These are phyloP conservation scores for Phataginus tricuspis DNA, from an alignment of 2,797 vertebrate genomes.

Conservation along the genomic window DNA sequence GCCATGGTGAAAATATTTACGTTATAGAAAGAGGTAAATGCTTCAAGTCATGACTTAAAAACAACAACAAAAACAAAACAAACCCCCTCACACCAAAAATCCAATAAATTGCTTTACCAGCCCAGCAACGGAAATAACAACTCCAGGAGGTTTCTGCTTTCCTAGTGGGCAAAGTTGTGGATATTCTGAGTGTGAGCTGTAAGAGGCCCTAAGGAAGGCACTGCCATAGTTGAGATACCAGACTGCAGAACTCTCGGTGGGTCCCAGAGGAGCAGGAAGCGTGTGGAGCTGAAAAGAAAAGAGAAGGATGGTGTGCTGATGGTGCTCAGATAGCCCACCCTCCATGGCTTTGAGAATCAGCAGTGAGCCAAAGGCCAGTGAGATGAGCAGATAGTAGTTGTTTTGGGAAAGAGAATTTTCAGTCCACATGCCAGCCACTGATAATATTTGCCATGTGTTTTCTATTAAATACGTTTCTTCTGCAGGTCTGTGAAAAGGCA, in stretches of 20 bases:
- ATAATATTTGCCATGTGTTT: background rate
- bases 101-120: background rate
- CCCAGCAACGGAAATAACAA: background rate
- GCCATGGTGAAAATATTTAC: background rate
- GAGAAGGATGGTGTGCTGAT: background rate
- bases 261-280: too few relatives aligned
- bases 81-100: background rate
- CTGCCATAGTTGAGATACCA: background rate
- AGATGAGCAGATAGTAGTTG: background rate
- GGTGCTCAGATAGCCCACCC: background rate
- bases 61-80: background rate
- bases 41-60: background rate
- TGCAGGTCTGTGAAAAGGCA: background rate
- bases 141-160: background rate
- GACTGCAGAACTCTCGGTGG: background rate
- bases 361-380: background rate
- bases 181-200: background rate
- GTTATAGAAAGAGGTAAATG: background rate
- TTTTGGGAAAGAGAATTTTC: background rate
- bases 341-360: background rate
- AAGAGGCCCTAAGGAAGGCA: background rate
- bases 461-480: background rate
- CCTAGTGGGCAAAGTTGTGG: background rate
- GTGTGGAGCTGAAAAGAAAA: background rate
- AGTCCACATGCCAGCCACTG: background rate